Percentiles rank a stretch among this genome's conserved stretches.
Conservation (phyloP, 2,797 vertebrate species). For the Tinamus major region DNA sequence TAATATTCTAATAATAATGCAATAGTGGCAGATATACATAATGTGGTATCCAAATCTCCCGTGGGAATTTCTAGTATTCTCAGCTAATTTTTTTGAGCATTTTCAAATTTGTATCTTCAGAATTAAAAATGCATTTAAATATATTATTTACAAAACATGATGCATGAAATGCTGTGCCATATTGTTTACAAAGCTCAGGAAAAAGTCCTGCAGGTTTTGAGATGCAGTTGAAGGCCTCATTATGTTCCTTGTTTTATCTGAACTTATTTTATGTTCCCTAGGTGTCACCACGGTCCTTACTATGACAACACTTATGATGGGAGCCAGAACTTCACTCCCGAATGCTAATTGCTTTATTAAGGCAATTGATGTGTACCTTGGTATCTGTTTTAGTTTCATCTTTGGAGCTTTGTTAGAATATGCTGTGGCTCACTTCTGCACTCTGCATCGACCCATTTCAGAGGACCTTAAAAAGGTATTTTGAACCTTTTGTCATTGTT, state of each 20-base stretch:
- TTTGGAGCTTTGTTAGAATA: slow-evolving; percentile 91
- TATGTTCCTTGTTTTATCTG: background rate
- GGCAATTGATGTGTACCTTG: slow-evolving; percentile 91
- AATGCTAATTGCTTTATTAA: slow-evolving; percentile 94
- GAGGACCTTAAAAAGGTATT: slow-evolving; percentile 71
- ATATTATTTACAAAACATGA: background rate
- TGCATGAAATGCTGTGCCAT: background rate
- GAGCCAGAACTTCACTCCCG: slow-evolving; percentile 89
- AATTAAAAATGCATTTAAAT: background rate
- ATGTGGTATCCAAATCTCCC: background rate
- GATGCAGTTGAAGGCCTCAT: background rate
- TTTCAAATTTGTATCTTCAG: slow-evolving; percentile 2
- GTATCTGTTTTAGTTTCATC: slow-evolving; percentile 94
- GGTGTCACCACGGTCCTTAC: slow-evolving; percentile 92
- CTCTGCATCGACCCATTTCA: slow-evolving; percentile 79
- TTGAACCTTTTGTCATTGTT: background rate
- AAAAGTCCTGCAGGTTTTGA: background rate
- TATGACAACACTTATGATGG: slow-evolving; percentile 95
- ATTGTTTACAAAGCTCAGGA: background rate
- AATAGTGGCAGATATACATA: background rate
- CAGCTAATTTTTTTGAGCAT: background rate
- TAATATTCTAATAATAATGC: background rate
- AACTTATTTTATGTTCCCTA: slow-evolving; percentile 19
- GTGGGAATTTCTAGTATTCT: background rate
- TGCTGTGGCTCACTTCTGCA: slow-evolving; percentile 91